Evolutionary conservation across 2,888 invertebrate species (phyloP).

Genomic region (Rhagonycha lutea): DNA sequence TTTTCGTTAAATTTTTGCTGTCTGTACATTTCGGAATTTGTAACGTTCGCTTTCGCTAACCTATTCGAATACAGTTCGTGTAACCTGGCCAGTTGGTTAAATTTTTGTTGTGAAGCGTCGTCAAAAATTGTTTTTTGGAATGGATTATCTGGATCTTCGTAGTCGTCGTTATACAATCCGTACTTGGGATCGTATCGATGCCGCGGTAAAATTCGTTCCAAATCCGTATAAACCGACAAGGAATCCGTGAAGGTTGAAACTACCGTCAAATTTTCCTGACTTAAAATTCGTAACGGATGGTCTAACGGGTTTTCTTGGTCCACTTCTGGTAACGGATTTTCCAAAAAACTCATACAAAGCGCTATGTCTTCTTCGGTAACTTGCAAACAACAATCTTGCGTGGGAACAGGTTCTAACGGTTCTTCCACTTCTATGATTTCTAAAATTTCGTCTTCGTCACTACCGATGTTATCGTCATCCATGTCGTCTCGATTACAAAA

Average conservation of each 20-base stretch:
- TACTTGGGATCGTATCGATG: slow-evolving; percentile 64
- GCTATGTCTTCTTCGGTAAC: slow-evolving; percentile 94
- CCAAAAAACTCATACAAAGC: slow-evolving; percentile 74
- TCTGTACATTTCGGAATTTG: slow-evolving; percentile 66
- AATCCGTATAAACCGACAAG: slow-evolving; percentile 67
- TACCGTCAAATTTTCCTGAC: slow-evolving; percentile 88
- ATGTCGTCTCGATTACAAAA: slow-evolving; percentile 45
- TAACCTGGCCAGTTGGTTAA: slow-evolving; percentile 80
- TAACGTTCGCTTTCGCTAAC: slow-evolving; percentile 74
- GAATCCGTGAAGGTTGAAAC: slow-evolving; percentile 88
- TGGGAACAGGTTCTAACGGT: slow-evolving; percentile 80
- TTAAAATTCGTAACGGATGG: slow-evolving; percentile 85
- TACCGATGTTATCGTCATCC: slow-evolving; percentile 57
- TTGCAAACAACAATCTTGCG: slow-evolving; percentile 85
- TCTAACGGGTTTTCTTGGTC: slow-evolving; percentile 74
- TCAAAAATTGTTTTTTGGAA: slow-evolving; percentile 47
- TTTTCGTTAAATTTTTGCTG: slow-evolving; percentile 43
- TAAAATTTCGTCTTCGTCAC: slow-evolving; percentile 72
- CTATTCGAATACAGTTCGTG: slow-evolving; percentile 82
- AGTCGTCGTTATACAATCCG: slow-evolving; percentile 62
- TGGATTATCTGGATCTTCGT: slow-evolving; percentile 55
- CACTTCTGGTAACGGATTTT: slow-evolving; percentile 72
- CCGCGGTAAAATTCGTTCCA: slow-evolving; percentile 67
- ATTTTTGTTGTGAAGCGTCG: slow-evolving; percentile 60
- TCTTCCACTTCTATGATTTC: slow-evolving; percentile 83